Percentiles rank a stretch among this genome's conserved stretches.
Evolutionary conservation across 2,113 vertebrate species (phyloP).

Genomic region (Eolophus roseicapilla): DNA sequence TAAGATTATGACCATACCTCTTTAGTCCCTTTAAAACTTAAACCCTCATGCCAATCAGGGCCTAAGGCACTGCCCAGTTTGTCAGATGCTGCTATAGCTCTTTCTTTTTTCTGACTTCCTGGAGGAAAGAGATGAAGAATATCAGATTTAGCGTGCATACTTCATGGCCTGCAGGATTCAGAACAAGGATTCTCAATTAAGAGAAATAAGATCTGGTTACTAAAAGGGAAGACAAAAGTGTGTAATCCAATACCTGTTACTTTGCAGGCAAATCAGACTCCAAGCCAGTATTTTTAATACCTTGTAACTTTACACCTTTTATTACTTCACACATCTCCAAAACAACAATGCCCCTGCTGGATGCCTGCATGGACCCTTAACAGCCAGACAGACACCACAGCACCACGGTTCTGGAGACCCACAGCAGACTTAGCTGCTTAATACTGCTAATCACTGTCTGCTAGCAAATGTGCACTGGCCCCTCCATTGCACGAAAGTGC

Average conservation of each 20-base stretch:
- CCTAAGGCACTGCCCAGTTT: constrained; percentile 89
- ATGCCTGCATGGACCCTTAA: neutral
- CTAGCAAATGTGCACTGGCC: neutral
- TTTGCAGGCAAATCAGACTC: neutral
- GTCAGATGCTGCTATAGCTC: neutral
- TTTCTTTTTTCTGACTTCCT: constrained; percentile 64
- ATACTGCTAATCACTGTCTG: neutral
- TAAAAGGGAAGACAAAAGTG: neutral
- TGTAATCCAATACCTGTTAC: neutral
- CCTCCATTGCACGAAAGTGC: neutral
- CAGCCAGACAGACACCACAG: neutral
- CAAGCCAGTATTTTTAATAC: neutral
- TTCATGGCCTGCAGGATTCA: neutral
- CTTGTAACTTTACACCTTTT: neutral
- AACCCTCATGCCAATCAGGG: constrained; percentile 92
- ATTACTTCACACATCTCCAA: neutral
- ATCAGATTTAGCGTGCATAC: neutral
- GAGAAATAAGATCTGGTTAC: neutral
- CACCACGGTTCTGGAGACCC: neutral
- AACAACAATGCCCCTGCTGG: neutral
- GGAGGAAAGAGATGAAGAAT: neutral
- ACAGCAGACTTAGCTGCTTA: neutral
- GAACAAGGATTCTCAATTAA: neutral
- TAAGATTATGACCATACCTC: constrained; percentile 69
- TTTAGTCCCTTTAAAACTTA: constrained; percentile 84